These are phyloP conservation scores for Parasteatoda tepidariorum DNA, from an alignment of 1,140 invertebrate genomes.

Conservation along the genomic window DNA sequence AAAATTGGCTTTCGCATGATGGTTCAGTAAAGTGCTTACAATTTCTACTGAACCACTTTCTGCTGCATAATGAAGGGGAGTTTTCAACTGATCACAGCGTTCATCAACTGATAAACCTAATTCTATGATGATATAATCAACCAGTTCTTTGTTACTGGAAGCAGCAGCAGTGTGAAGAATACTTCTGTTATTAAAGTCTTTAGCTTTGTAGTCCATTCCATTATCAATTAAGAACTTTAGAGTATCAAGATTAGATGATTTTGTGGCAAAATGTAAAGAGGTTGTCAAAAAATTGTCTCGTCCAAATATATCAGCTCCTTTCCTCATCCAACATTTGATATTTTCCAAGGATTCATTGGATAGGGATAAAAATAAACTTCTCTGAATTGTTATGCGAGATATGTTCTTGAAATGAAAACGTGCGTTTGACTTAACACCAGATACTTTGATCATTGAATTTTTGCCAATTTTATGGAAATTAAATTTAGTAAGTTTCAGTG, in stretches of 20 bases:
- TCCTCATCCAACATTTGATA: neutral
- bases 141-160: neutral
- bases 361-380: too few species aligned
- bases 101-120: neutral
- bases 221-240: neutral
- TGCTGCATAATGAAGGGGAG: conserved; percentile 34
- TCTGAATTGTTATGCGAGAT: too few species aligned
- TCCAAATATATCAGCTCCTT: conserved; percentile 8
- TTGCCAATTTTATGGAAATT: too few species aligned
- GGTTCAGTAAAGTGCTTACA: conserved; percentile 1
- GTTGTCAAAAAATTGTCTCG: neutral
- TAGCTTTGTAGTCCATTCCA: neutral
- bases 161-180: conserved; percentile 11
- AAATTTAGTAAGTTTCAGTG: too few species aligned
- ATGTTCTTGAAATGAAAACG: too few species aligned
- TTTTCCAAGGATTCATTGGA: too few species aligned
- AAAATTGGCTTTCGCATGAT: neutral
- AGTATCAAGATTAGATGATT: neutral
- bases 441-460: too few species aligned
- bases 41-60: neutral
- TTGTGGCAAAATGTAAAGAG: conserved; percentile 24
- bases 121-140: neutral
- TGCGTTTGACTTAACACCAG: too few species aligned
- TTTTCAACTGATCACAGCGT: neutral
- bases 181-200: conserved; percentile 11